Base-by-base conservation (phyloP, 2,113 vertebrate species). In the Coptodon bakossiorum region DNA sequence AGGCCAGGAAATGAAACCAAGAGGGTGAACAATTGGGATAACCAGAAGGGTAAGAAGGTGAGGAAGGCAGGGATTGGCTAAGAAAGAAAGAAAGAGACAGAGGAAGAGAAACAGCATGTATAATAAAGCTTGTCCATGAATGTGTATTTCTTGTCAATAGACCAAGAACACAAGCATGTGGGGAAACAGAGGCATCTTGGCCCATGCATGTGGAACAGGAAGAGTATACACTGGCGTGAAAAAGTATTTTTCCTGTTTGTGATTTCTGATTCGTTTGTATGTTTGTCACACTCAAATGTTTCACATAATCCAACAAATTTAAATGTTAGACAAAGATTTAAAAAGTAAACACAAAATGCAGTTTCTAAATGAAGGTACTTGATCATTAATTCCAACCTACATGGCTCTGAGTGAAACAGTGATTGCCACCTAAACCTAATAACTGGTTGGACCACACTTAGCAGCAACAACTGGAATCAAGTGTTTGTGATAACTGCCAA, bases 151-250 rank as follows among this genome's bases (percentile, higher is more conserved):
- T 57, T 13, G 59, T 82, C 93, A 82, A 48, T 88, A 82, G 66
- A 89, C 45, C 87, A 86, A 56, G 24, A 85, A 92, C 90, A 93
- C 91, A 83, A 94, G 71, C 84, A 12, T 87, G 29, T 68, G 82
- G 81, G 66, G 73, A 89, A 88, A 88, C 76, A 83, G 80, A 53
- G 66, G 13, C 45, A 79, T 7, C 34, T 16, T 1, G 83, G 56
- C 87, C 88, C 76, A 76, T 52, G 81, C 68, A 73, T 45, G 79
- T 63, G 87, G 89, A 91, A 78, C 61, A 81, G 86, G 91, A 56
- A 85, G 71, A n/a, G 81, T 63, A 38, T 84, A 61, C 5, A 61
- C 27, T 34, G 1, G 73, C 63, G 53, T 38, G 66, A 29, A 29
- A 57, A 29, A 29, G 24, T 29, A 0, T 59, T 59, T 59, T 31